A percentile compares a stretch with the other conserved stretches of the same genome.
Conservation (phyloP, 2,797 vertebrate species). For the Amphiprion clarkii region DNA sequence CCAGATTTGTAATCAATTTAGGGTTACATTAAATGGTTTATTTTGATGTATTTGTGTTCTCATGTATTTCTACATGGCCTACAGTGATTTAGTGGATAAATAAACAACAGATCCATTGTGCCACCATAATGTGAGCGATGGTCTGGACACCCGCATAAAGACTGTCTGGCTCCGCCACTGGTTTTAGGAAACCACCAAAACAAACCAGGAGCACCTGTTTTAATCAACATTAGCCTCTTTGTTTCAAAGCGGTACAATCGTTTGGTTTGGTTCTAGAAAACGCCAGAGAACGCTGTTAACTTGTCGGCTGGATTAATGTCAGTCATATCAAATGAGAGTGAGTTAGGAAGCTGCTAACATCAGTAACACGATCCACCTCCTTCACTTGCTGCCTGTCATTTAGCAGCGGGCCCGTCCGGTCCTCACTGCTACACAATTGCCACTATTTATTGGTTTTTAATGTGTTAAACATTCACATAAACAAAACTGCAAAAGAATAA, state of each 20-base stretch:
- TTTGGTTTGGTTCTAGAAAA: too few species aligned
- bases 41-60: too few species aligned
- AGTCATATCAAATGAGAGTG: background rate
- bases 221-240: background rate
- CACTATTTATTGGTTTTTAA: accelerated
- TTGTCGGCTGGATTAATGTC: accelerated
- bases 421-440: background rate
- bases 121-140: too few species aligned
- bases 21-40: too few species aligned
- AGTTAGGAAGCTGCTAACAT: background rate
- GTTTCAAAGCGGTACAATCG: background rate
- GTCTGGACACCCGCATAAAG: too few species aligned
- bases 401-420: conserved; percentile 41
- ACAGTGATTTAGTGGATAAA: too few species aligned
- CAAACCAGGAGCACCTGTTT: background rate
- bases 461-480: background rate
- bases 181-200: background rate
- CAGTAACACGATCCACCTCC: conserved; percentile 41
- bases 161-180: too few species aligned
- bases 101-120: too few species aligned
- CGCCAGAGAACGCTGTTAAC: too few species aligned
- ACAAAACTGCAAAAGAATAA: accelerated
- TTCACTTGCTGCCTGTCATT: conserved; percentile 40
- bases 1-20: too few species aligned
- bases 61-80: too few species aligned